Evolutionary conservation across 2,888 invertebrate genomes (phyloP).

Genomic region (Neoscelio sp.): DNA sequence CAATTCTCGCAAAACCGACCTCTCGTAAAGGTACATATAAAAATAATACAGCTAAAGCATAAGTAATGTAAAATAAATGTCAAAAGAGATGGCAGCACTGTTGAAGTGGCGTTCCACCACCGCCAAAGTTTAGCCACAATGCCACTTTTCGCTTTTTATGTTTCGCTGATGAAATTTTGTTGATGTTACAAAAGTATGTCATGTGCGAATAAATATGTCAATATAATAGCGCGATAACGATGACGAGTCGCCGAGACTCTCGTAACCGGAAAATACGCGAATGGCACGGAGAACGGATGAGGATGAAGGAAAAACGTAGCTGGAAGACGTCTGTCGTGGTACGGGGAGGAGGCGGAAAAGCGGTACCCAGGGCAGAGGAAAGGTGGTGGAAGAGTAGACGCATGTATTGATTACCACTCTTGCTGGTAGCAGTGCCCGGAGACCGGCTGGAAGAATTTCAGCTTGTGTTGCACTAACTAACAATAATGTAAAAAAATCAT

Average conservation of each 20-base stretch:
- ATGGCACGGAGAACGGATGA: constrained; percentile 64
- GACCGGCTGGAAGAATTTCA: constrained; percentile 68
- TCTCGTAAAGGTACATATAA: constrained; percentile 5
- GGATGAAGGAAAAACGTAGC: constrained; percentile 72
- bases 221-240: constrained; percentile 58
- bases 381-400: constrained; percentile 75
- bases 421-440: constrained; percentile 67
- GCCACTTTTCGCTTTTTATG: constrained; percentile 12
- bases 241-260: constrained; percentile 56
- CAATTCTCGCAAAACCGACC: neutral
- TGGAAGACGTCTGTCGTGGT: constrained; percentile 72
- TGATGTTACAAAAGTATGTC: constrained; percentile 57
- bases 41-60: constrained; percentile 17
- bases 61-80: constrained; percentile 14
- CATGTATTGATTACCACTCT: constrained; percentile 77
- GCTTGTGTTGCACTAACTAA: constrained; percentile 48
- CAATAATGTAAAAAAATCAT: constrained; percentile 28
- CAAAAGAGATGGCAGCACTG: constrained; percentile 9
- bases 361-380: constrained; percentile 67
- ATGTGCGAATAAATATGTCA: constrained; percentile 57
- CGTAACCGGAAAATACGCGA: constrained; percentile 66
- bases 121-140: constrained; percentile 40
- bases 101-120: neutral
- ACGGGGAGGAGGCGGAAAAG: constrained; percentile 67
- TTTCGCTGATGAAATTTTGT: constrained; percentile 47